Base-by-base conservation (phyloP, 1,140 invertebrate species). In the Stegodyphus mimosarum region DNA sequence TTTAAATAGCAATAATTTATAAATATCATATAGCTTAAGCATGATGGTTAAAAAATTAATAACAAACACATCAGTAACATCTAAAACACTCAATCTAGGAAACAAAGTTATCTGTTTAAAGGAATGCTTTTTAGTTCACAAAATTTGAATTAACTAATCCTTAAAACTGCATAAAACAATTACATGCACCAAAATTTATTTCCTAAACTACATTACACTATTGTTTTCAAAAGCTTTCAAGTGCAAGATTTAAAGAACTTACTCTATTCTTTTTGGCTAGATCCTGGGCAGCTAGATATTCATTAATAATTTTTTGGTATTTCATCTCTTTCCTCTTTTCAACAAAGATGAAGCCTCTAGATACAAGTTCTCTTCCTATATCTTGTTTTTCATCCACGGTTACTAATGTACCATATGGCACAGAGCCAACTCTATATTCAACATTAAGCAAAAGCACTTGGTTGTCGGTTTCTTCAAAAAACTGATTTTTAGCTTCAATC, bases 251-350 rank as follows among this genome's bases (percentile, higher is more conserved):
- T 33, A 33, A 33, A 49, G 18, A 18, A 87, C 91, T 88, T 88
- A 92, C 91, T 88, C 91, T 95, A 71, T 94, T 93, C 87, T 94
- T 94, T 90, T 96, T 95, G 6, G 97, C 98, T 76, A 93, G 92
- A 86, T 96, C 94, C 90, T 98, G 95, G 13, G 96, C 95, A 60
- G 93, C 93, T 87, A 92, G 93, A 90, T 98, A 99, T 80, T 97
- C 95, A 53, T 90, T 91, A 90, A 95, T 94, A 90, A 99, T 90
- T 90, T 95, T 94, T 72, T 94, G 92, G 53, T 98, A 93, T 88
- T 95, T 93, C 83, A 94, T 94, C 89, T 98, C 97, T 83, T 94
- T 94, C 63, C 95, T 92, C 71, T 93, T 93, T 70, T 98, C 96
- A 79, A 95, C 94, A 55, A 98, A 89, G 4, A 98, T 91, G 67